Base-by-base conservation (phyloP, 2,888 invertebrate species). In the Acronicta aceris region DNA sequence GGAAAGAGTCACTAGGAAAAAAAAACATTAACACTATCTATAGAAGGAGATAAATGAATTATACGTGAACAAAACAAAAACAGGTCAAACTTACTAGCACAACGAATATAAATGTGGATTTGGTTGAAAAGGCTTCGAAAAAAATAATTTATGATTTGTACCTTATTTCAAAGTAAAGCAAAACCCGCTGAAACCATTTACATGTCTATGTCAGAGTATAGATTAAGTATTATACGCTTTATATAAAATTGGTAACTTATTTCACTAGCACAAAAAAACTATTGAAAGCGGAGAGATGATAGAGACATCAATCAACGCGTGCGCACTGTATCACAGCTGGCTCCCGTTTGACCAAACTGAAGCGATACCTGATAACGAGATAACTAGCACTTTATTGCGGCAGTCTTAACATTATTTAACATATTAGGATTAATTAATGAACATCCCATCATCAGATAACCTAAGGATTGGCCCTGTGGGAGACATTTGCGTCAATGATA, bases 401-500 rank as follows among this genome's bases (percentile, higher is more conserved):
- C 53, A 49, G 53, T 45, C 51, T 68, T 59, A 56, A 71, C 45
- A 62, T 58, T 49, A 70, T 65, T 68, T 63, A 76, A 71, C 68
- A 76, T 70, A 76, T 65, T 68, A 76, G 79, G 85, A 87, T 88
- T 87, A 88, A 90, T 88, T 88, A 88, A 82, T 78, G 72, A 79
- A 82, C 79, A 83, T 81, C 83, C 64, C 48, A 53, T 43, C 61
- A 75, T 58, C 69, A 81, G 89, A 90, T 92, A 91, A 92, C 90
- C 91, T 80, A 83, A 80, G 67, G 73, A 82, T 76, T 81, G 81
- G 81, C 81, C 83, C 82, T 82, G 75, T 74, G 71, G 79, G 74
- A 82, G 77, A 75, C 71, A 86, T 81, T 87, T 93, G 86, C 93
- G 91, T 93, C 93, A 93, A 85, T 78, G 81, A 74, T 84, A 81